Conservation (phyloP, 2,888 invertebrate species). For the Monopis laevigella region DNA sequence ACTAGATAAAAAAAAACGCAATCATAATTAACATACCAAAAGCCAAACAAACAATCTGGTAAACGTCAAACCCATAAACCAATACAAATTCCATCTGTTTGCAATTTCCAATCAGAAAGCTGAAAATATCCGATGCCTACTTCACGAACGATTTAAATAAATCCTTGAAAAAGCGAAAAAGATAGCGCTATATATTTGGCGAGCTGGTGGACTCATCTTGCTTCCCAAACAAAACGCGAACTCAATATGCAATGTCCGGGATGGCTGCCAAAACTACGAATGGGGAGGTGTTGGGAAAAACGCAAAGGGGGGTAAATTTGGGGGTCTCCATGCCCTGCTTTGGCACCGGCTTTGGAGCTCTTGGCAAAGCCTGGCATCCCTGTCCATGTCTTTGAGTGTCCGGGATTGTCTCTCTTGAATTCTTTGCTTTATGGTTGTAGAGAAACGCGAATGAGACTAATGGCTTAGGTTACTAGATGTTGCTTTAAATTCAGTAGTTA, state of each 20-base stretch:
- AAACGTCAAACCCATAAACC: no score
- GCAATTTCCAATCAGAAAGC: no score
- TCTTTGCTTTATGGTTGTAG: neutral
- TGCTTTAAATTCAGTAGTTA: no score
- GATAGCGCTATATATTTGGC: conserved; percentile 29
- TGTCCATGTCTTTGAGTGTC: conserved; percentile 4
- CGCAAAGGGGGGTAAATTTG: neutral
- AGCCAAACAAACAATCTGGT: no score
- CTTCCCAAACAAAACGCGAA: conserved; percentile 46
- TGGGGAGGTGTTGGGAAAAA: conserved; percentile 11
- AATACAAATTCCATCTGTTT: no score
- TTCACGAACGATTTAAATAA: conserved; percentile 4
- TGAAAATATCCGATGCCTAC: no score
- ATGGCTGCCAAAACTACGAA: conserved; percentile 43
- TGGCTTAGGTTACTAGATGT: no score
- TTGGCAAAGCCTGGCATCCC: conserved; percentile 4
- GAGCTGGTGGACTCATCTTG: conserved; percentile 24
- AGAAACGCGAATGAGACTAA: no score
- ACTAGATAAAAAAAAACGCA: no score
- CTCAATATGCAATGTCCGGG: conserved; percentile 50
- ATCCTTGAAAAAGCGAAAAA: conserved; percentile 1
- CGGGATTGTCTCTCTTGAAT: neutral
- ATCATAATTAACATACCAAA: no score
- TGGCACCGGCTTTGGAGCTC: conserved; percentile 31
- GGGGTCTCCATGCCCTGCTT: conserved; percentile 25